Percentiles rank a stretch among this genome's conserved stretches.
These are phyloP conservation scores for Panagrolaimus sp. DNA, from an alignment of 1,140 invertebrate species.

Conservation along the genomic window DNA sequence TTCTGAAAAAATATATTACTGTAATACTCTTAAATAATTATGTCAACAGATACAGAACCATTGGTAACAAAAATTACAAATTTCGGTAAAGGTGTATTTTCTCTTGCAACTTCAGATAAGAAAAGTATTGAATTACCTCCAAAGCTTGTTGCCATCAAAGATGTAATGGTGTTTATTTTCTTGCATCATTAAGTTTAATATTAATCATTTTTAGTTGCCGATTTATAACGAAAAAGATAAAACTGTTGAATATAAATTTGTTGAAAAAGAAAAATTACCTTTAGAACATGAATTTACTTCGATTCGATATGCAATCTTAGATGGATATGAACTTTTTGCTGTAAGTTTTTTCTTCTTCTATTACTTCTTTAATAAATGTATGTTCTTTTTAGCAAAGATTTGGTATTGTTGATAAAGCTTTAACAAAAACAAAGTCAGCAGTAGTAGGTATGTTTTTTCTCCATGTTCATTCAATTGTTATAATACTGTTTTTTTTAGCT, in stretches of 20 bases:
- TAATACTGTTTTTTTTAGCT: slow-evolving; percentile 29
- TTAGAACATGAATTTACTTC: slow-evolving; percentile 42
- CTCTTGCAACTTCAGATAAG: not conserved
- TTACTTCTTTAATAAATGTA: slow-evolving; percentile 3
- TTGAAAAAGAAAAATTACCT: slow-evolving; percentile 36
- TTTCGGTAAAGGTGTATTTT: not conserved
- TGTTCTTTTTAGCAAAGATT: slow-evolving; percentile 13
- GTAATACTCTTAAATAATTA: not conserved
- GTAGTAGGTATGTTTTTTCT: slow-evolving; percentile 1
- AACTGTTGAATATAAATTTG: slow-evolving; percentile 16
- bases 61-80: not conserved
- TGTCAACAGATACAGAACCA: not conserved
- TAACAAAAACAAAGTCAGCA: not conserved
- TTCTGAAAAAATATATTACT: too few species aligned
- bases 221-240: slow-evolving; percentile 35
- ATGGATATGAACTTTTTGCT: slow-evolving; percentile 32
- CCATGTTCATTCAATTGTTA: not conserved
- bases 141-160: slow-evolving; percentile 20
- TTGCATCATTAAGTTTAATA: not conserved
- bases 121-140: not conserved
- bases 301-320: slow-evolving; percentile 29
- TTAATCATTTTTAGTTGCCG: slow-evolving; percentile 37
- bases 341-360: slow-evolving; percentile 19
- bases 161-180: slow-evolving; percentile 20
- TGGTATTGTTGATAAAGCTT: slow-evolving; percentile 13